Percentiles rank a stretch among this genome's conserved stretches.
phyloP scores from a whole-genome alignment of 1,140 invertebrate genomes.

The Plodia interpunctella region DNA sequence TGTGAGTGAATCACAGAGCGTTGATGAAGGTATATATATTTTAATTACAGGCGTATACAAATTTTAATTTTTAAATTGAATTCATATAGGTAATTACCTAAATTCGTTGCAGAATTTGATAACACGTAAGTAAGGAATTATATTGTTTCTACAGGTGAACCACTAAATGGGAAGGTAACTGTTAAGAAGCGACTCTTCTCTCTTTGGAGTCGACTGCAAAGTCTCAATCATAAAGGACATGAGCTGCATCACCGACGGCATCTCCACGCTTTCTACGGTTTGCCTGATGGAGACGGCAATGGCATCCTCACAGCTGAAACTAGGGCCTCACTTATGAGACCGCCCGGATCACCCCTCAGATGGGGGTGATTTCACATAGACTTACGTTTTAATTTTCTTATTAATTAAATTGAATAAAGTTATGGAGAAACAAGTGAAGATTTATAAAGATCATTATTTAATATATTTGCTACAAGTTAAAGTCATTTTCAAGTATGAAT shows the following conservation, averaged over 20 bases:
- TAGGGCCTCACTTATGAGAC: constrained; percentile 57
- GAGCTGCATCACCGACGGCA: constrained; percentile 60
- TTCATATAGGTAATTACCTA: too few relatives aligned
- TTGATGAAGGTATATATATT: neutral
- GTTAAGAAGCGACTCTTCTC: constrained; percentile 65
- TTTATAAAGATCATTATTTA: neutral
- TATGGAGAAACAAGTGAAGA: constrained; percentile 8
- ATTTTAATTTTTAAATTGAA: too few relatives aligned
- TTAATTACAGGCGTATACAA: too few relatives aligned
- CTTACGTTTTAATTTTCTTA: neutral
- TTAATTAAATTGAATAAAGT: neutral
- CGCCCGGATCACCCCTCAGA: constrained; percentile 61
- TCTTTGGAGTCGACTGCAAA: constrained; percentile 66
- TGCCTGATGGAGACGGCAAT: constrained; percentile 47
- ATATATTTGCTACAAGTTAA: neutral
- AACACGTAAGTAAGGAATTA: neutral
- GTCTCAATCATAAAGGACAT: constrained; percentile 58
- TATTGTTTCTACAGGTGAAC: constrained; percentile 33
- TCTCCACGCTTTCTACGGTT: constrained; percentile 55
- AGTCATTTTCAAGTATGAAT: too few relatives aligned
- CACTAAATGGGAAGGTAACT: constrained; percentile 35
- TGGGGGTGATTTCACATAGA: constrained; percentile 49
- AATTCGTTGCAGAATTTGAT: too few relatives aligned
- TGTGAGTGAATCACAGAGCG: constrained; percentile 13
- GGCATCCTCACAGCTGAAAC: constrained; percentile 58